Evolutionary conservation across 1,140 invertebrate genomes (phyloP).

Genomic region (Heliconius himera): DNA sequence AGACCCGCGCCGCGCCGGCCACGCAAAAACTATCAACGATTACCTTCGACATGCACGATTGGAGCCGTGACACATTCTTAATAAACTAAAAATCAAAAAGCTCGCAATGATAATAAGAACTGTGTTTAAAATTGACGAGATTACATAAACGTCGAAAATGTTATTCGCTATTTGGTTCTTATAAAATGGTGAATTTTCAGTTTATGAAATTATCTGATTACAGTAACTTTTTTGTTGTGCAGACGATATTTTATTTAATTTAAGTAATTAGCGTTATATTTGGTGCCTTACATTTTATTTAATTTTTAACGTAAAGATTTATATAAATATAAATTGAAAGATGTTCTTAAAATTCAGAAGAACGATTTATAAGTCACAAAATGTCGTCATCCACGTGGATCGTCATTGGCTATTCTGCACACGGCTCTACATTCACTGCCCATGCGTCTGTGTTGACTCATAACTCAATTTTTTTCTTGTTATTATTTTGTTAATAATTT

Average conservation of each 20-base stretch:
- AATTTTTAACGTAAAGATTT: neutral
- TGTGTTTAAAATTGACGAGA: neutral
- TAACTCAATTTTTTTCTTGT: slow-evolving; percentile 19
- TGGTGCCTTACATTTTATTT: neutral
- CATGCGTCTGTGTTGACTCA: slow-evolving; percentile 64
- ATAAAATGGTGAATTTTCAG: neutral
- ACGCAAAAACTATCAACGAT: slow-evolving; percentile 60
- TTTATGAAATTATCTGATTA: neutral
- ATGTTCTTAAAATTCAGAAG: slow-evolving; percentile 26
- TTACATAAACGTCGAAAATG: neutral
- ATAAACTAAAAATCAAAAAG: slow-evolving; percentile 21
- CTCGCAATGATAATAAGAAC: slow-evolving; percentile 1
- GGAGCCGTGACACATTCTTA: slow-evolving; percentile 41
- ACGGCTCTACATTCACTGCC: slow-evolving; percentile 58
- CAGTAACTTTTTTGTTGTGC: too few species aligned
- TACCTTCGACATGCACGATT: slow-evolving; percentile 60
- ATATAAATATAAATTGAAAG: neutral
- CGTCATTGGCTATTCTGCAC: slow-evolving; percentile 72
- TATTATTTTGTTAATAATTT: slow-evolving; percentile 17
- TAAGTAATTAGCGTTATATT: neutral
- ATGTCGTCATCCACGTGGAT: slow-evolving; percentile 68
- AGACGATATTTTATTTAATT: neutral
- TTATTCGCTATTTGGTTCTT: neutral
- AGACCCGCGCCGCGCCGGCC: slow-evolving; percentile 44
- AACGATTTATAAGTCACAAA: slow-evolving; percentile 50